Conservation (phyloP, 2,113 vertebrate species). For the Carassius auratus region DNA sequence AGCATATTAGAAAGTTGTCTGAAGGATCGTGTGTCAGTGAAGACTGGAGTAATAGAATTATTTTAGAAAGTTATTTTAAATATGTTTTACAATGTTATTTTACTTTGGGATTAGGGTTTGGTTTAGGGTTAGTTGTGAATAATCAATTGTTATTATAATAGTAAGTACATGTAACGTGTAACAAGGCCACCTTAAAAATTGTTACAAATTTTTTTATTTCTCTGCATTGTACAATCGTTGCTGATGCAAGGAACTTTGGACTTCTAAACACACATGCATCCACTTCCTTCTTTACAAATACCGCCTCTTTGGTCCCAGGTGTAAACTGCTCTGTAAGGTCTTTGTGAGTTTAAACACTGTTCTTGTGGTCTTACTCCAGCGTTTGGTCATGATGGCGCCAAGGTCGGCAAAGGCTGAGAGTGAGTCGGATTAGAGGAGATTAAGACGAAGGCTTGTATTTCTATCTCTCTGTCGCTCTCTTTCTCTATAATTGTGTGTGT, state of each 20-base stretch:
- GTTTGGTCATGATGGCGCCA: slow-evolving; percentile 17
- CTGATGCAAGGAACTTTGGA: not conserved
- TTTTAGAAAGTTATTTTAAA: too few relatives aligned
- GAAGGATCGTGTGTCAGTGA: too few relatives aligned
- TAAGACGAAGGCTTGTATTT: not conserved
- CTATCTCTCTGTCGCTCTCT: not conserved
- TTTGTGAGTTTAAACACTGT: slow-evolving; percentile 6
- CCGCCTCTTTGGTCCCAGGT: not conserved
- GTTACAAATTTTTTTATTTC: not conserved
- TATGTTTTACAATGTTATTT: too few relatives aligned
- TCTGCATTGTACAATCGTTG: not conserved
- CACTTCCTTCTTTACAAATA: not conserved
- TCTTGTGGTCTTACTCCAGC: not conserved
- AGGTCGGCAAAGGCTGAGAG: slow-evolving; percentile 20
- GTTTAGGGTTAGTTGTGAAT: too few relatives aligned
- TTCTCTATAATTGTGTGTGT: not conserved
- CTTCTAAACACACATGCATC: not conserved
- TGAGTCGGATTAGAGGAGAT: slow-evolving; percentile 3
- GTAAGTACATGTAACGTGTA: too few relatives aligned
- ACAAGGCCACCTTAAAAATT: too few relatives aligned
- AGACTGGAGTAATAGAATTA: too few relatives aligned
- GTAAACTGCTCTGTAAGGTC: not conserved
- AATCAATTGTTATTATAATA: too few relatives aligned
- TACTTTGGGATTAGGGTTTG: too few relatives aligned
- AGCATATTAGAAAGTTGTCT: not conserved